Evolutionary conservation across 2,888 invertebrate species (phyloP).

Genomic region (Drosophila koepferae): DNA sequence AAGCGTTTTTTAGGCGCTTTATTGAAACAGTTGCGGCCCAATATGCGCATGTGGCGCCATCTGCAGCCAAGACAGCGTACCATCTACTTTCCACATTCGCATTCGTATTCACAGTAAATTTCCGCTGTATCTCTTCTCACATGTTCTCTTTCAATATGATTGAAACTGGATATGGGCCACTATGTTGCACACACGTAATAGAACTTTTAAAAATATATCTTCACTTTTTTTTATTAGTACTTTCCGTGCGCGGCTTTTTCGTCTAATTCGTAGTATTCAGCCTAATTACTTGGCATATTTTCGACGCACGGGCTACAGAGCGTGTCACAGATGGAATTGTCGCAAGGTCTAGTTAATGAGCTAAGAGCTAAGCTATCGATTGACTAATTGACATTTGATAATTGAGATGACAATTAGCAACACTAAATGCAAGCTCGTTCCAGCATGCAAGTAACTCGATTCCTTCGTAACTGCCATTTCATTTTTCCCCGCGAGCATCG

Average conservation of each 20-base stretch:
- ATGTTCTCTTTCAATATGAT: slow-evolving; percentile 27
- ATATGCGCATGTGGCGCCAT: slow-evolving; percentile 28
- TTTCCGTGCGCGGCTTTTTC: not conserved
- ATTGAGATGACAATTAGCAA: not conserved
- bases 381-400: not conserved
- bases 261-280: not conserved
- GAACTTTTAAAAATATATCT: not conserved
- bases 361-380: not conserved
- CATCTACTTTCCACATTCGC: slow-evolving; percentile 8
- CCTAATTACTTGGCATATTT: not conserved
- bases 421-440: not conserved
- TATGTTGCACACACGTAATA: not conserved
- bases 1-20: slow-evolving; percentile 26
- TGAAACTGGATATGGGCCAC: slow-evolving; percentile 24
- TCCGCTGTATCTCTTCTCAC: slow-evolving; percentile 17
- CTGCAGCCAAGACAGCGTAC: slow-evolving; percentile 13
- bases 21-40: slow-evolving; percentile 66
- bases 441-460: not conserved
- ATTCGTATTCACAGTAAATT: slow-evolving; percentile 18
- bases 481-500: no score
- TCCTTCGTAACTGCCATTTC: not conserved
- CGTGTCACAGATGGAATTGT: not conserved
- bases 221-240: not conserved
- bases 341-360: not conserved
- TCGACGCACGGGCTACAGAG: no score